These are phyloP conservation scores for mouse (Mus musculus) DNA, from an alignment of 2,113 vertebrate genomes.

Conservation along the genomic window GRCm39 chr3:81004501-81005000, in stretches of 20 bases:
- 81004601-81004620: conserved; percentile 4
- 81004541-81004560: not conserved
- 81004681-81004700: not conserved
- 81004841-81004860: not conserved
- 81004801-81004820: not conserved
- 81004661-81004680: not conserved
- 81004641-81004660: not conserved
- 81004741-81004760: not conserved
- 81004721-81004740: not conserved
- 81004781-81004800: not conserved
- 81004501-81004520: conserved; percentile 43
- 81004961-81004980: not conserved
- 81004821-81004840: not conserved
- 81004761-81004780: not conserved
- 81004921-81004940: not conserved
- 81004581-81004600: conserved; percentile 11
- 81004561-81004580: conserved; percentile 27
- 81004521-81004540: not conserved
- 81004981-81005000: not conserved
- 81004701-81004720: not conserved
- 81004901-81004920: not conserved
- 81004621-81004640: not conserved
- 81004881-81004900: not conserved
- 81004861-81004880: not conserved
- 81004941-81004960: not conserved